phyloP scores from a whole-genome alignment of 2,888 invertebrate species.

The Sphaerophoria rueppellii region DNA sequence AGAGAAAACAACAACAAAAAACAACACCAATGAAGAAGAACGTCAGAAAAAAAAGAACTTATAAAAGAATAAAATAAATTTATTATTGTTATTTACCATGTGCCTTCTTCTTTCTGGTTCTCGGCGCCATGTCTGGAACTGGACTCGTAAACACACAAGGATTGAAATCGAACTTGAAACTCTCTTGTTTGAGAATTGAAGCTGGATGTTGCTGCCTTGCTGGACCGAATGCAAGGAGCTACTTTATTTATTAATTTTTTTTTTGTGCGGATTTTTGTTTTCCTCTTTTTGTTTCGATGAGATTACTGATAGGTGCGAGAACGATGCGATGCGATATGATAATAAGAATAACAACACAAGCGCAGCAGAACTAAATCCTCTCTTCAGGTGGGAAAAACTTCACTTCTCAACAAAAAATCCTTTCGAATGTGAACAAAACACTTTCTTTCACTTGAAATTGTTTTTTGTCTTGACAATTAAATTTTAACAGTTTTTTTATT shows the following conservation, averaged over 20 bases:
- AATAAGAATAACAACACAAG: constrained; percentile 26
- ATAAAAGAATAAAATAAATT: constrained; percentile 74
- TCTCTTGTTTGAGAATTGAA: constrained; percentile 17
- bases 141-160: constrained; percentile 74
- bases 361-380: constrained; percentile 4
- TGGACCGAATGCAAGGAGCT: constrained; percentile 35
- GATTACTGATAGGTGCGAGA: constrained; percentile 64
- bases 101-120: constrained; percentile 83
- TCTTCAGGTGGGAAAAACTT: constrained; percentile 60
- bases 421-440: constrained; percentile 16
- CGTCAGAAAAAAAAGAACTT: constrained; percentile 18
- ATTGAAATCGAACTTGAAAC: constrained; percentile 43
- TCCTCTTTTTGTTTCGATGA: constrained; percentile 41
- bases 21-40: neutral
- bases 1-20: neutral
- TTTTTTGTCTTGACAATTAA: constrained; percentile 16
- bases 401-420: constrained; percentile 33
- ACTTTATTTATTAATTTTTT: constrained; percentile 72
- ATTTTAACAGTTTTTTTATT: constrained; percentile 47
- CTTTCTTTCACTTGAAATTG: constrained; percentile 59
- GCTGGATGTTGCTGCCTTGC: constrained; percentile 14
- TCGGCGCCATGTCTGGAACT: constrained; percentile 83
- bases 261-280: constrained; percentile 63
- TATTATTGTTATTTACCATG: constrained; percentile 82
- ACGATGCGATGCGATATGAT: constrained; percentile 54